These are phyloP conservation scores for Helobdella robusta DNA, from an alignment of 2,888 invertebrate species.

Conservation along the genomic window DNA sequence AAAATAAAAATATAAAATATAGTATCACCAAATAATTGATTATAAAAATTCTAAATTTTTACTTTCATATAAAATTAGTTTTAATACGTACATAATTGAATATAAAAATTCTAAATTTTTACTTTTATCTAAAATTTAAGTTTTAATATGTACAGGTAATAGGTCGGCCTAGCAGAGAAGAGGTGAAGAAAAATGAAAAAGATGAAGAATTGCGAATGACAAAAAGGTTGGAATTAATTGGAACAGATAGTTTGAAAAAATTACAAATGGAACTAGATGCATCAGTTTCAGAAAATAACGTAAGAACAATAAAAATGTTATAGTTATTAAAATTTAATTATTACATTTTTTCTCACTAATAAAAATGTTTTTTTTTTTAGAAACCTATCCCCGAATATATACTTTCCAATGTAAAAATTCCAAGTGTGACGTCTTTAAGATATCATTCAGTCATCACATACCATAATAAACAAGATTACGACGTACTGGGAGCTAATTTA, in stretches of 20 bases:
- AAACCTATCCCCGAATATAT: slow-evolving; percentile 16
- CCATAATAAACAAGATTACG: slow-evolving; percentile 37
- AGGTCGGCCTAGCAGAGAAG: slow-evolving; percentile 59
- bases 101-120: no score
- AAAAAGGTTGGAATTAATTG: slow-evolving; percentile 59
- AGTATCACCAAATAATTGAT: no score
- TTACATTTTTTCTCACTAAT: background rate
- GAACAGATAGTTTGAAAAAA: slow-evolving; percentile 60
- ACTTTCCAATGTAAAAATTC: background rate
- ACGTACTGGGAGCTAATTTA: slow-evolving; percentile 25
- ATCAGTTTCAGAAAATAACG: slow-evolving; percentile 69
- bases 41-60: no score
- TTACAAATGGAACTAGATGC: slow-evolving; percentile 58
- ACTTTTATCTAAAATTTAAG: no score
- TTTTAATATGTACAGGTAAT: slow-evolving; percentile 40
- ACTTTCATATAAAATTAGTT: no score
- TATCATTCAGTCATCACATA: slow-evolving; percentile 51
- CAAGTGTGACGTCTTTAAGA: slow-evolving; percentile 58
- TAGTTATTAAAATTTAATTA: background rate
- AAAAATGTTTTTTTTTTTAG: background rate
- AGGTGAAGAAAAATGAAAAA: slow-evolving; percentile 60
- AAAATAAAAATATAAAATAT: no score
- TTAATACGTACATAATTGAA: no score
- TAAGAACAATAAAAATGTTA: no score
- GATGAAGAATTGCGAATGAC: slow-evolving; percentile 65